Conservation (phyloP, 2,113 vertebrate genomes). For the Trichechus manatus region DNA sequence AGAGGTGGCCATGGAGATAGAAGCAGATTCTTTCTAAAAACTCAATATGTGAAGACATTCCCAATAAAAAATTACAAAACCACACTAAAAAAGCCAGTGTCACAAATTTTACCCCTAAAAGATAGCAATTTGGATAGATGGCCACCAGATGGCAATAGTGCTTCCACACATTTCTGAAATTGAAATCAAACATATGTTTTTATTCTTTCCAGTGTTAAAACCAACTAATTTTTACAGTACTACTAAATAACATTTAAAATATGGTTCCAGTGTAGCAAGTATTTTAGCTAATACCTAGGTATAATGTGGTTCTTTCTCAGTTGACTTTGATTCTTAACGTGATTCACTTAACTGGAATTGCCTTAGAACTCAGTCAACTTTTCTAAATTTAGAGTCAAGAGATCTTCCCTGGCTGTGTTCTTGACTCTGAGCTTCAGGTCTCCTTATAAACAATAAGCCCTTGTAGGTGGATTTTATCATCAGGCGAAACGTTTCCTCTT, state of each 20-base stretch:
- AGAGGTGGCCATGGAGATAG: not conserved
- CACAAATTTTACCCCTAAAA: not conserved
- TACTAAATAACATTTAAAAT: not conserved
- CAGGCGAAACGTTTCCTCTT: not conserved
- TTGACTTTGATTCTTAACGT: not conserved
- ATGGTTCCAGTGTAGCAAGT: not conserved
- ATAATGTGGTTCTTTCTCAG: not conserved
- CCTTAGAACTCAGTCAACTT: not conserved
- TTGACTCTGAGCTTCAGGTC: not conserved
- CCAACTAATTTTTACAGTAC: not conserved
- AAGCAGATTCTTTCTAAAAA: not conserved
- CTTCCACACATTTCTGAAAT: not conserved
- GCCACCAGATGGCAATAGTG: conserved; percentile 66
- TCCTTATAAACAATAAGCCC: not conserved
- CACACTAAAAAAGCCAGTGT: not conserved
- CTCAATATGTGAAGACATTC: not conserved
- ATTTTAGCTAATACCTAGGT: not conserved
- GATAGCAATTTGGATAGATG: not conserved
- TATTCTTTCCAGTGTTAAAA: not conserved
- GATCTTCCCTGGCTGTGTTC: not conserved
- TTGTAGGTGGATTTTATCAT: not conserved
- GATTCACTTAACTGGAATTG: not conserved
- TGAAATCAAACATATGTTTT: not conserved
- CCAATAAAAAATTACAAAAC: not conserved
- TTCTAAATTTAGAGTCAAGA: not conserved